phyloP scores from a whole-genome alignment of 1,140 invertebrate genomes.

The Drosophila azteca region DNA sequence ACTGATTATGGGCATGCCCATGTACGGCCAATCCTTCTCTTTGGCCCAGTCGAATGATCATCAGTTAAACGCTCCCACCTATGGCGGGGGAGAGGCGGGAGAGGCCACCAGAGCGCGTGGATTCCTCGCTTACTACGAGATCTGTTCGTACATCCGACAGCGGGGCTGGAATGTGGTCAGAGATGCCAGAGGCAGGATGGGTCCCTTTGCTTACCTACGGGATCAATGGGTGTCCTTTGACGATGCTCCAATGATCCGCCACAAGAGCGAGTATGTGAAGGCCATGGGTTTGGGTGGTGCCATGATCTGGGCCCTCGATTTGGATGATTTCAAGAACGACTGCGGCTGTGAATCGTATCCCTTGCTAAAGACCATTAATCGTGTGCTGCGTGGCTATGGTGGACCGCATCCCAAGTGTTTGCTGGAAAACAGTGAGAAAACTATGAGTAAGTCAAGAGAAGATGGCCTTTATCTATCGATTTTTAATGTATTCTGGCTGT shows the following conservation, averaged over 20 bases:
- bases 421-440: conserved; percentile 63
- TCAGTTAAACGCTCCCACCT: conserved; percentile 88
- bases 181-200: conserved; percentile 88
- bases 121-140: conserved; percentile 94
- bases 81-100: conserved; percentile 91
- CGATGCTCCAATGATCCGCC: conserved; percentile 89
- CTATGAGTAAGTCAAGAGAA: conserved; percentile 61
- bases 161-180: conserved; percentile 88
- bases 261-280: conserved; percentile 90
- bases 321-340: conserved; percentile 89
- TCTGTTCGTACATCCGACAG: conserved; percentile 88
- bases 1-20: conserved; percentile 91
- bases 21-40: conserved; percentile 94
- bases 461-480: not conserved
- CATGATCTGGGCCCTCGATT: conserved; percentile 94
- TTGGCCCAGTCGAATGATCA: conserved; percentile 87
- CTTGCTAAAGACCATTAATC: conserved; percentile 90
- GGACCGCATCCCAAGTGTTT: conserved; percentile 68
- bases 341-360: conserved; percentile 93
- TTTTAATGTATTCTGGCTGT: not conserved
- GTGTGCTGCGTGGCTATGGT: conserved; percentile 88
- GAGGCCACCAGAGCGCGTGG: conserved; percentile 91
- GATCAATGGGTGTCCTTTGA: conserved; percentile 95
- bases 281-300: conserved; percentile 91
- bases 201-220: conserved; percentile 89